phyloP scores from a whole-genome alignment of 2,797 vertebrate genomes.

The Amblyopsis hoosieri region DNA sequence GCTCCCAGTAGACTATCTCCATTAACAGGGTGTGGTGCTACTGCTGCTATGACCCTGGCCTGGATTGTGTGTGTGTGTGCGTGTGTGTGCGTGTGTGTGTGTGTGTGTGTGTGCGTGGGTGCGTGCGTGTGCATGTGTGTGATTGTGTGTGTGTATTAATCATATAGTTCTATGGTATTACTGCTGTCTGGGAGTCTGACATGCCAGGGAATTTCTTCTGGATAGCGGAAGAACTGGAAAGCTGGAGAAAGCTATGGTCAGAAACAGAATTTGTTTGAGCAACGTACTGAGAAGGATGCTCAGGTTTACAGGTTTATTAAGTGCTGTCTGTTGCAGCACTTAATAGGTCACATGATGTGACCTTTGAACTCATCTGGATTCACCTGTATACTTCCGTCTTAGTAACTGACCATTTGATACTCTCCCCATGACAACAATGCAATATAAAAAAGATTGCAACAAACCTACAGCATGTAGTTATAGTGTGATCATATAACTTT shows the following conservation, averaged over 20 bases:
- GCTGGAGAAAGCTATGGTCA: conserved; percentile 40
- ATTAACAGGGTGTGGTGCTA: conserved; percentile 55
- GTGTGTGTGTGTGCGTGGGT: conserved; percentile 2
- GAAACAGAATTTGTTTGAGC: conserved; percentile 7
- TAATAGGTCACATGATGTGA: no score
- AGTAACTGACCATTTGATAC: background rate
- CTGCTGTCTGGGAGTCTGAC: conserved; percentile 69
- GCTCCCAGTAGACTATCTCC: conserved; percentile 34
- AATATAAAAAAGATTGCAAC: no score
- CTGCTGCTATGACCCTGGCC: conserved; percentile 47
- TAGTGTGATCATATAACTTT: no score
- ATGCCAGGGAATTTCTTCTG: conserved; percentile 63
- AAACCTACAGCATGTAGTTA: no score
- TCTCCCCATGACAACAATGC: background rate
- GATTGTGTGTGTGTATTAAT: background rate
- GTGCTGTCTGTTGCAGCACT: conserved; percentile 10
- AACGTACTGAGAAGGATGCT: conserved; percentile 28
- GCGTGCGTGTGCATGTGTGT: conserved; percentile 22
- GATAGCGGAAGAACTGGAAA: conserved; percentile 57
- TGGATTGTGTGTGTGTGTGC: background rate
- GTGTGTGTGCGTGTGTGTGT: conserved; percentile 1
- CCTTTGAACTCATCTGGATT: background rate
- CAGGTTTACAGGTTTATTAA: conserved; percentile 43
- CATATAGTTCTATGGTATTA: background rate
- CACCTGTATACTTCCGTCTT: no score